Base-by-base conservation (phyloP, 2,113 vertebrate species). In the Galemys pyrenaicus region DNA sequence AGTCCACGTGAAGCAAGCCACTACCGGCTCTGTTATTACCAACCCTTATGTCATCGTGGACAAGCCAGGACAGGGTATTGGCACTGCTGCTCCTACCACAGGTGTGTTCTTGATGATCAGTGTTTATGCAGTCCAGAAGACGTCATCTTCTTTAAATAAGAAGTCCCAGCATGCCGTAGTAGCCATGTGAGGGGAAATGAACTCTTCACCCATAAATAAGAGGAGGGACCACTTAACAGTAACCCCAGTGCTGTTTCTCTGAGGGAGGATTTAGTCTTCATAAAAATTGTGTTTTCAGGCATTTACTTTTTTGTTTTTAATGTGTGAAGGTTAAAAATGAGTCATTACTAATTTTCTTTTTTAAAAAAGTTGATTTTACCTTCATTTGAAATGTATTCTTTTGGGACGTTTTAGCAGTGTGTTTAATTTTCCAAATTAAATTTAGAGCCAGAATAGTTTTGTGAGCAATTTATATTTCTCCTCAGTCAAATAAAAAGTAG, bases 21-120 rank as follows among this genome's bases (percentile, higher is more conserved):
- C 99, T 82, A 49, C 98, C 78, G 94, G 97, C 85, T 99, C 99
- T 65, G 98, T 98, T 78, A 98, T 99, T 94, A 99, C 96, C 97
- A 99, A 98, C 86, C 99, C 99, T 2, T 99, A 99, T 71, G 96
- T 99, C 97, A 99, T 99, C 91, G 98, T 99, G 94, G 99, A 99
- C 98, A 99, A 99, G 96, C 99, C 99, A 44, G 98, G 98, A 95
- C 99, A 99, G 96, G 98, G 98, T 80, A 97, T 98, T 79, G 98
- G 99, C 98, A 98, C 98, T 97, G 94, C 98, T 89, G 68, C 97
- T 74, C 97, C 98, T 3, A 98, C 98, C 78, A 97, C 99, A 94
- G 98, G 98, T 97, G 89, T 94, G 98, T 97, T 88, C 92, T 70
- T 94, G 65, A 90, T 94, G 65, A 91, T 94, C 65, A 39, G 0